Base-by-base conservation (phyloP, 2,888 invertebrate genomes). In the Pherbina coryleti region DNA sequence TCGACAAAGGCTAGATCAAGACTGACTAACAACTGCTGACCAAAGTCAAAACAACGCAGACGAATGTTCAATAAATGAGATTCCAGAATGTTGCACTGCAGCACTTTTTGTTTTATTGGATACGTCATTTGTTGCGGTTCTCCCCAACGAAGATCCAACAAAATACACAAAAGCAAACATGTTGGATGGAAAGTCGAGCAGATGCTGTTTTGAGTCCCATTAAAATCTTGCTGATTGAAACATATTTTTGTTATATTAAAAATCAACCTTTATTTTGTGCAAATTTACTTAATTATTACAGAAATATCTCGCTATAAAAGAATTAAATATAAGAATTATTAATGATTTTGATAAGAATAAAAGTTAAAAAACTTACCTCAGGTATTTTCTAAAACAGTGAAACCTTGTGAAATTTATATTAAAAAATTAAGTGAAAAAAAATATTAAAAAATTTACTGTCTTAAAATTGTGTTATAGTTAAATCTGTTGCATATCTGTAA, bases 11-110 rank as follows among this genome's bases (percentile, higher is more conserved):
- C 53, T 31, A 8, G 37, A 53, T 51, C 5, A 74, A 74, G 31
- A 74, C 74, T 74, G 74, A 74, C 7, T 53, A 34, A 17, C 7
- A n/a, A 60, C 22, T 60, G 57, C 57, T 34, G 55, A 37, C 28
- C 57, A 37, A 62, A 62, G 22, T 17, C 17, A 49, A 62, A 55
- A 25, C 60, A 44, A 49, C 19, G 5, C 57, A 3, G 17, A 1
- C 57, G 57, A 60, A 25, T 44, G 44, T 44, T 44, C 11, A 44
- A 44, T 44, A 44, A 44, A 44, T 44, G 14, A 55, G 53, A 9
- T 31, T 53, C 55, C 55, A 71, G 53, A 71, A 55, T 11, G 55
- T 55, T 55, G 71, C 71, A 71, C 31, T 57, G 28, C 17, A 70
- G 44, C 44, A 25, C 22, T 14, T 71, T n/a, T 67, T 31, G 44